Conservation (phyloP, 1,140 invertebrate genomes). For the Calephelis virginiensis region DNA sequence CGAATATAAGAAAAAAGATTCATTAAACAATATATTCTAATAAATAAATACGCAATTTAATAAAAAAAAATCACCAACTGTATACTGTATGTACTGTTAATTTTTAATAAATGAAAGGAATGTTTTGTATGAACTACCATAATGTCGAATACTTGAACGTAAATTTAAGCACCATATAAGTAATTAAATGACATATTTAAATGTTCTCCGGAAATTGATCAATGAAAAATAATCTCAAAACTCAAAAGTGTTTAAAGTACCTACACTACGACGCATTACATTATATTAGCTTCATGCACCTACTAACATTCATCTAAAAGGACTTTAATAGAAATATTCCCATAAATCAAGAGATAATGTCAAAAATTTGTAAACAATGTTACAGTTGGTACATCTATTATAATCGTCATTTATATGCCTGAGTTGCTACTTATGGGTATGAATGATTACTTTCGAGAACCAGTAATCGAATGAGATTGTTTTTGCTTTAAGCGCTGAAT, state of each 20-base stretch:
- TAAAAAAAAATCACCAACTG: no score
- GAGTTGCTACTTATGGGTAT: conserved; percentile 32
- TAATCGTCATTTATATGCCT: conserved; percentile 29
- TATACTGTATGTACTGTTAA: no score
- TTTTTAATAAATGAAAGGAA: no score
- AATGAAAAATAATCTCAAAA: conserved; percentile 6
- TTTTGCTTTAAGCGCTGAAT: conserved; percentile 35
- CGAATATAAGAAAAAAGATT: no score
- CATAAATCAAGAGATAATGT: conserved; percentile 20
- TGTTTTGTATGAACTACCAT: no score
- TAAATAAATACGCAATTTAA: no score
- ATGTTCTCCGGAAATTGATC: background rate
- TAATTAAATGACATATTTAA: background rate
- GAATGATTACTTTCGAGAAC: conserved; percentile 32
- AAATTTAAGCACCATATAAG: background rate
- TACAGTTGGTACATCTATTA: conserved; percentile 28
- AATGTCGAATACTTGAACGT: background rate
- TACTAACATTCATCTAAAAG: conserved; percentile 35
- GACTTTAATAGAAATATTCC: conserved; percentile 16
- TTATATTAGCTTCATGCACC: conserved; percentile 31
- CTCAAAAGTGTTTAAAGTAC: background rate
- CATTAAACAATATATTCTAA: no score
- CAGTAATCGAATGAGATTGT: conserved; percentile 24
- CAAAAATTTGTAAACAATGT: conserved; percentile 24
- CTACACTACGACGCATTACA: conserved; percentile 25